A percentile compares a stretch with the other conserved stretches of the same genome.
Evolutionary conservation across 2,888 invertebrate species (phyloP).

Genomic region (Microplitis deprimator): DNA sequence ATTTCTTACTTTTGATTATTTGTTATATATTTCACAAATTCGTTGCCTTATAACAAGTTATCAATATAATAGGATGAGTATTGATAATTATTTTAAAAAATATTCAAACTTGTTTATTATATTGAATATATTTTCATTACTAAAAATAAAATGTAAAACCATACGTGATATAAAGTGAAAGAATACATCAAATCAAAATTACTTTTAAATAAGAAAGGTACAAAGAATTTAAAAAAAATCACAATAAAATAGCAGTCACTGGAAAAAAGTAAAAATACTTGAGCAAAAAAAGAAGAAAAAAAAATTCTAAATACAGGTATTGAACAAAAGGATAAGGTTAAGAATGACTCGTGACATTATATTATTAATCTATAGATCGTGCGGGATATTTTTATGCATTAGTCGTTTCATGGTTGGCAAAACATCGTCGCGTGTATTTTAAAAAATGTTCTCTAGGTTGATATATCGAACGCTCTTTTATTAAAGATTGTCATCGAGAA

Average conservation of each 20-base stretch:
- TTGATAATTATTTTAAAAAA: constrained; percentile 1
- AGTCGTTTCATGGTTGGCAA: constrained; percentile 29
- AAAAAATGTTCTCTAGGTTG: constrained; percentile 22
- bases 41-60: constrained; percentile 51
- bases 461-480: constrained; percentile 29
- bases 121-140: background rate
- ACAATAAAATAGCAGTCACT: background rate
- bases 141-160: background rate
- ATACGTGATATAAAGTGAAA: background rate
- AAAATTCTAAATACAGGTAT: background rate
- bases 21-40: constrained; percentile 46
- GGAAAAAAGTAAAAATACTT: background rate
- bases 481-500: constrained; percentile 57
- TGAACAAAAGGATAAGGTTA: constrained; percentile 10
- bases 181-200: background rate
- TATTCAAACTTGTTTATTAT: background rate
- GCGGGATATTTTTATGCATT: constrained; percentile 37
- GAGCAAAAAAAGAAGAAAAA: background rate
- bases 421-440: constrained; percentile 19
- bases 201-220: background rate
- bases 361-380: constrained; percentile 3
- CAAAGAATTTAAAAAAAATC: background rate
- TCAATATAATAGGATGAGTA: background rate
- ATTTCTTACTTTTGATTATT: constrained; percentile 42
- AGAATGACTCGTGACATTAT: constrained; percentile 38